Conservation (phyloP, 1,140 invertebrate species). For the Hycleus cichorii region DNA sequence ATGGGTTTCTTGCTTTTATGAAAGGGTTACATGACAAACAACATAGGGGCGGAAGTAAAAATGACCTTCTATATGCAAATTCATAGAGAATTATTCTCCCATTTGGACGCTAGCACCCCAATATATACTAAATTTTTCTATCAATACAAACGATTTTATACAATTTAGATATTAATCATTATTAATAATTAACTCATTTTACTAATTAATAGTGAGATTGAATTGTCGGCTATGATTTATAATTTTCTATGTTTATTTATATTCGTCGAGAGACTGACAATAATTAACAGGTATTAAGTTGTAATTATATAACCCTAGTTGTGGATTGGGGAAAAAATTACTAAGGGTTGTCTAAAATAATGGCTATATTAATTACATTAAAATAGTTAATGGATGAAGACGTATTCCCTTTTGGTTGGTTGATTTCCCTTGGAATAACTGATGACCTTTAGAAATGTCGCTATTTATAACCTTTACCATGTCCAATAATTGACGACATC, state of each 20-base stretch:
- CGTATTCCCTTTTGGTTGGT: conserved; percentile 1
- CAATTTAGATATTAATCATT: too few species aligned
- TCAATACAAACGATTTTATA: too few species aligned
- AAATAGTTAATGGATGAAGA: conserved; percentile 9
- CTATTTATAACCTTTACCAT: conserved; percentile 17
- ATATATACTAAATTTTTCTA: too few species aligned
- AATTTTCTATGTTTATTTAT: conserved; percentile 12
- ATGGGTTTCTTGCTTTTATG: conserved; percentile 27
- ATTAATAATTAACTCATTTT: too few species aligned
- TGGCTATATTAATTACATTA: conserved; percentile 16
- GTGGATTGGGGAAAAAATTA: conserved; percentile 9
- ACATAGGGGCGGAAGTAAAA: conserved; percentile 39
- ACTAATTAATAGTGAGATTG: too few species aligned
- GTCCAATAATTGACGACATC: conserved; percentile 15
- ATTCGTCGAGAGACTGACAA: conserved; percentile 17
- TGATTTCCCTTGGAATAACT: conserved; percentile 3
- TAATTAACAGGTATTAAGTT: conserved; percentile 22
- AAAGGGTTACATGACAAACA: conserved; percentile 39
- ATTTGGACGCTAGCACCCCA: conserved; percentile 24
- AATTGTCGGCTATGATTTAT: conserved; percentile 2
- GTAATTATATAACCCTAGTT: conserved; percentile 16
- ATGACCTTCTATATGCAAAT: conserved; percentile 39
- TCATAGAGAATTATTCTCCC: conserved; percentile 36
- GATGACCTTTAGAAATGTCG: conserved; percentile 14
- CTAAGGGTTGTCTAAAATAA: conserved; percentile 15